Conservation (phyloP, 2,888 invertebrate species). For the Rambutsinella grinnellia region DNA sequence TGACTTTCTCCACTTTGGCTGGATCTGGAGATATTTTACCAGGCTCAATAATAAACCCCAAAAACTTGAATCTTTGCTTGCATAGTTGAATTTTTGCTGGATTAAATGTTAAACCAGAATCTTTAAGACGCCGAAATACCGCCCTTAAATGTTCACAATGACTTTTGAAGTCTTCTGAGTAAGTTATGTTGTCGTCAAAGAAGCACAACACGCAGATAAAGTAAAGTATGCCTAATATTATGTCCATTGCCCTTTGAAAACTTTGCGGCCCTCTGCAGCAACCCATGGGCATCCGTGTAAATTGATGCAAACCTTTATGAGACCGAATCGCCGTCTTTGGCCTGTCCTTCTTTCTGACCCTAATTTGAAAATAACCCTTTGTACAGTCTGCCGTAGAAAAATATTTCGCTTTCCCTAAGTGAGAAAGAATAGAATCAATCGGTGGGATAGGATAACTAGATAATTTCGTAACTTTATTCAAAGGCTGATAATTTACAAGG, state of each 20-base stretch:
- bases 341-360: slow-evolving; percentile 61
- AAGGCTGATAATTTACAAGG: slow-evolving; percentile 66
- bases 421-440: slow-evolving; percentile 67
- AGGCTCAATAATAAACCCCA: slow-evolving; percentile 68
- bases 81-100: slow-evolving; percentile 61
- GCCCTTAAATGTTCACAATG: slow-evolving; percentile 36
- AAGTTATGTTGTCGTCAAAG: slow-evolving; percentile 67
- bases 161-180: slow-evolving; percentile 18
- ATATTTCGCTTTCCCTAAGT: slow-evolving; percentile 67
- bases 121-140: slow-evolving; percentile 51
- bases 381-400: slow-evolving; percentile 67
- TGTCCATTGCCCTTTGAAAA: slow-evolving; percentile 68
- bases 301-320: slow-evolving; percentile 67
- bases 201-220: slow-evolving; percentile 65
- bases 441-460: slow-evolving; percentile 64
- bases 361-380: slow-evolving; percentile 67
- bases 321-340: slow-evolving; percentile 67
- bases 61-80: slow-evolving; percentile 65
- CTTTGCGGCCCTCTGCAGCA: slow-evolving; percentile 67
- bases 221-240: slow-evolving; percentile 64
- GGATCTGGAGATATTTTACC: slow-evolving; percentile 68
- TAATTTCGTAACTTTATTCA: slow-evolving; percentile 59
- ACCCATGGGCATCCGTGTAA: slow-evolving; percentile 67
- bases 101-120: slow-evolving; percentile 64
- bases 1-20: slow-evolving; percentile 63